Percentiles rank a stretch among this genome's conserved stretches.
These are phyloP conservation scores for Hemibagrus guttatus DNA, from an alignment of 2,797 vertebrate genomes.

Conservation along the genomic window DNA sequence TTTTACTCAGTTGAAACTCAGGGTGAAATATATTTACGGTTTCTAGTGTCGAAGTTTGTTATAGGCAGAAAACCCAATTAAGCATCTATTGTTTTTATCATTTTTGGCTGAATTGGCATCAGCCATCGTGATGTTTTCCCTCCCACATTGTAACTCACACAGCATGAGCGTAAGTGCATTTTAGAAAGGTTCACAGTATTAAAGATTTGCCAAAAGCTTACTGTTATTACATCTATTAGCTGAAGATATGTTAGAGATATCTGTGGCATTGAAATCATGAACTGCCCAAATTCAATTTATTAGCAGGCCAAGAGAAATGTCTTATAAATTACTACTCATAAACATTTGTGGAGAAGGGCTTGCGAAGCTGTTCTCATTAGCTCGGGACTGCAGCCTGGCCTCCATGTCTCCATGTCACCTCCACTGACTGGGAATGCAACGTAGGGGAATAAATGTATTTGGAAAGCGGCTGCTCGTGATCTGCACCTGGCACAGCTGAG, in stretches of 20 bases:
- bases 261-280: not conserved
- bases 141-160: not conserved
- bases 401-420: slow-evolving; percentile 44
- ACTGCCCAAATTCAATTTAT: slow-evolving; percentile 10
- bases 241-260: slow-evolving; percentile 1
- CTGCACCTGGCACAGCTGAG: slow-evolving; percentile 47
- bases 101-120: not conserved
- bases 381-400: slow-evolving; percentile 22
- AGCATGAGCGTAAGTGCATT: not conserved
- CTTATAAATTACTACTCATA: slow-evolving; percentile 23
- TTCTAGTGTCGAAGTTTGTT: not conserved
- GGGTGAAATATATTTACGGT: not conserved
- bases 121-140: not conserved
- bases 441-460: slow-evolving; percentile 49
- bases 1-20: fast-evolving
- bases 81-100: not conserved
- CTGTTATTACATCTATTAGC: not conserved
- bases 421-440: slow-evolving; percentile 40
- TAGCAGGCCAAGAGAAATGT: slow-evolving; percentile 11
- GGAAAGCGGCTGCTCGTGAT: slow-evolving; percentile 51
- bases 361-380: slow-evolving; percentile 38
- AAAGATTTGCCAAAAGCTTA: not conserved
- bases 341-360: slow-evolving; percentile 20
- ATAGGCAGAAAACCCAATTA: not conserved
- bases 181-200: not conserved